Evolutionary conservation across 64 coral and sea anemone species (phyloP).

Genomic region (Actinia tenebrosa): DNA sequence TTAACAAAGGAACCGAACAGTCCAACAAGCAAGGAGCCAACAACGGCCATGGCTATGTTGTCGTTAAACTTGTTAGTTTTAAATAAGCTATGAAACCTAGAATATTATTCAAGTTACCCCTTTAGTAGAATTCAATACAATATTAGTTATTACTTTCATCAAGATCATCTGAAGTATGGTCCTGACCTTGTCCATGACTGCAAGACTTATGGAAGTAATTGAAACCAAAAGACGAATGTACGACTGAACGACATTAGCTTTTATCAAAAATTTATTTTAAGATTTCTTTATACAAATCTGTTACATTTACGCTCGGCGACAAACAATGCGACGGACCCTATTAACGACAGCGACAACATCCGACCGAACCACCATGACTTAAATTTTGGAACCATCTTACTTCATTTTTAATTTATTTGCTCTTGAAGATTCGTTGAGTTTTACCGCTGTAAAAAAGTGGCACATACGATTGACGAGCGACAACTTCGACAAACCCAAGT

Average conservation of each 20-base stretch:
- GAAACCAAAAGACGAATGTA: background rate
- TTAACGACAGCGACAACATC: background rate
- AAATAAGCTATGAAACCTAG: slow-evolving; percentile 25
- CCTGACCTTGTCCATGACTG: background rate
- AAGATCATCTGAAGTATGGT: background rate
- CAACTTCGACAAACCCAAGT: too few relatives aligned
- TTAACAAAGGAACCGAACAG: slow-evolving; percentile 66
- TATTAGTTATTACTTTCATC: too few relatives aligned
- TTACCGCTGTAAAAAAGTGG: too few relatives aligned
- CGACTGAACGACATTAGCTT: background rate
- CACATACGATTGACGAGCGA: too few relatives aligned
- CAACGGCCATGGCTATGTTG: slow-evolving; percentile 58
- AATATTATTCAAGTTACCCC: background rate
- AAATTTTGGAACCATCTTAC: too few relatives aligned
- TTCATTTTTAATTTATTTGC: too few relatives aligned
- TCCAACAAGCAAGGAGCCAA: slow-evolving; percentile 70
- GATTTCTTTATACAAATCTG: background rate
- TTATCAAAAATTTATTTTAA: background rate
- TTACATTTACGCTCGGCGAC: background rate
- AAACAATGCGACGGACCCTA: background rate
- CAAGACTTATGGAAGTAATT: background rate
- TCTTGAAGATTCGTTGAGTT: too few relatives aligned
- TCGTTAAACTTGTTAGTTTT: slow-evolving; percentile 72
- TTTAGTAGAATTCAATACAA: too few relatives aligned
- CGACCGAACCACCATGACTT: too few relatives aligned